Percentiles rank a stretch among this genome's conserved stretches.
These are phyloP conservation scores for Netelia virgata DNA, from an alignment of 2,888 invertebrate genomes.

Conservation along the genomic window DNA sequence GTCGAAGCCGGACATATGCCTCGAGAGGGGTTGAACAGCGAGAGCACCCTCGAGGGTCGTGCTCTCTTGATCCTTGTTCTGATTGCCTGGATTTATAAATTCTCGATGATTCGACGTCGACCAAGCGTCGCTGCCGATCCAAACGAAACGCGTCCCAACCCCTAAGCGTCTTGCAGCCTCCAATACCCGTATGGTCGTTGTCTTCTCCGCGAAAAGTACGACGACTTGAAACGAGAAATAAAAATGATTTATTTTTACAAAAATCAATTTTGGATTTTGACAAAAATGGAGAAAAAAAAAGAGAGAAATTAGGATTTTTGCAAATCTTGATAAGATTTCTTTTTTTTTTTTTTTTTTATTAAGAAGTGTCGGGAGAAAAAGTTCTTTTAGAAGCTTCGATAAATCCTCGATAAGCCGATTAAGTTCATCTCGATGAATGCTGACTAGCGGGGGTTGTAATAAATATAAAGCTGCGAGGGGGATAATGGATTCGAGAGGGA, in stretches of 20 bases:
- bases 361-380: background rate
- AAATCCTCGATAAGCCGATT: constrained; percentile 58
- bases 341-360: too few relatives aligned
- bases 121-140: constrained; percentile 87
- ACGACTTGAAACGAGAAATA: constrained; percentile 81
- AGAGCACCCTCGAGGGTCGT: constrained; percentile 85
- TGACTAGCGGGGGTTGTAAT: constrained; percentile 10
- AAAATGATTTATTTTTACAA: background rate
- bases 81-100: constrained; percentile 68
- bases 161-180: constrained; percentile 83
- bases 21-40: constrained; percentile 86
- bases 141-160: constrained; percentile 83
- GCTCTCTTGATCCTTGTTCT: constrained; percentile 76
- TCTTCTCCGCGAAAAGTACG: constrained; percentile 86
- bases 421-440: constrained; percentile 19
- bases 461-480: constrained; percentile 8
- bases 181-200: constrained; percentile 84
- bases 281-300: too few relatives aligned
- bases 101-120: constrained; percentile 79
- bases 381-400: constrained; percentile 15
- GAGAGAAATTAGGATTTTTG: too few relatives aligned
- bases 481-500: constrained; percentile 28
- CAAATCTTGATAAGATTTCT: too few relatives aligned
- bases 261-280: background rate
- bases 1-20: constrained; percentile 85